Base-by-base conservation (phyloP, 2,888 invertebrate species). In the Stenodema calcarata region DNA sequence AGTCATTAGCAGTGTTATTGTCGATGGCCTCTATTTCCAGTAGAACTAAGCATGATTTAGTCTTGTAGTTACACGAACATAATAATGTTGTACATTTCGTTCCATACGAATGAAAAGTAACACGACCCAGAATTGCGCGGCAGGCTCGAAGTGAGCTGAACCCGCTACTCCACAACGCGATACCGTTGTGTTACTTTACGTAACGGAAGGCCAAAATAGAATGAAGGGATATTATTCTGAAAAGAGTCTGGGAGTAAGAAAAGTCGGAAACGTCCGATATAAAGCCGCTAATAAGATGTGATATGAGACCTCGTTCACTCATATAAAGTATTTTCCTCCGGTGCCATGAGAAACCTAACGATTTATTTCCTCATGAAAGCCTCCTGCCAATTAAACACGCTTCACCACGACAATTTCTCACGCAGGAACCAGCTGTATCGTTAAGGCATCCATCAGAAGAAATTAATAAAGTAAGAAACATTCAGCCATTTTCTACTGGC, bases 281-380 rank as follows among this genome's bases (percentile, higher is more conserved):
- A 73, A 14, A 73, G 18, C 35, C 41, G 73, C 35, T 73, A 73
- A 73, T 73, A 73, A 73, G 73, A 73, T 35, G 30, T 73, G 35
- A 30, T 73, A 73, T 73, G 73, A 73, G 73, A 35, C 41, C 73
- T 73, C 73, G 73, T 73, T 41, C 73, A 73, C 41, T 73, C 16
- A 16, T 30, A 35, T 35, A 73, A 70, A 73, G 41, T 30, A 30
- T 73, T 73, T 73, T 54, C 35, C 73, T 73, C 73, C 73, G 30
- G 73, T 41, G 18, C 35, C 35, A 73, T 30, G 73, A 73, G 73
- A 73, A 73, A 73, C 28, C 41, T 73, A 73, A 73, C 41, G 73
- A 73, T 73, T 73, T 73, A 73, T 73, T 73, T 73, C 73, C 73
- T 73, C 16, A 73, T 73, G 73, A 73, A 73, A 73, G 73, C 73